These are phyloP conservation scores for Drosophila persimilis DNA, from an alignment of 1,140 invertebrate genomes.

Conservation along the genomic window DNA sequence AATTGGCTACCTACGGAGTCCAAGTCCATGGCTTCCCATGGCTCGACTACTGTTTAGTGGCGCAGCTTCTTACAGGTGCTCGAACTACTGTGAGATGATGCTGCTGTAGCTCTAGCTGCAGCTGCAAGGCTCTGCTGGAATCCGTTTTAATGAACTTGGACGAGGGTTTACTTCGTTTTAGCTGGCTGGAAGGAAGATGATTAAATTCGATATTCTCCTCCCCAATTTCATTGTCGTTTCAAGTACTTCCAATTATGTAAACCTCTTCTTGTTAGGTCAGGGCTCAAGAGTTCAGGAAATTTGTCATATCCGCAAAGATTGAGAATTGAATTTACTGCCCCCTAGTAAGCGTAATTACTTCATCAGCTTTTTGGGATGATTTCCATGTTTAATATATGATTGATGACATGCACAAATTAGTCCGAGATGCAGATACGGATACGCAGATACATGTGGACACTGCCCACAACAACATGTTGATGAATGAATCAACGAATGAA, in stretches of 20 bases:
- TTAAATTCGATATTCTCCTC: conserved; percentile 18
- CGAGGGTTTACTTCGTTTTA: conserved; percentile 11
- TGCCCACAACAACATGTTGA: conserved; percentile 32
- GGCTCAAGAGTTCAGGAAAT: conserved; percentile 18
- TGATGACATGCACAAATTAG: conserved; percentile 76
- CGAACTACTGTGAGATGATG: conserved; percentile 35
- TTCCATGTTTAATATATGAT: conserved; percentile 65
- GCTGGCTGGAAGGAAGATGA: conserved; percentile 14
- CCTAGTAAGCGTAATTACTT: conserved; percentile 50
- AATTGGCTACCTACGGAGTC: conserved; percentile 50
- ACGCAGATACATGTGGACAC: conserved; percentile 25
- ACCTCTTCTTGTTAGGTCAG: not conserved
- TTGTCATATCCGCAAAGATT: conserved; percentile 17
- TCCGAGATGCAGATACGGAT: conserved; percentile 24
- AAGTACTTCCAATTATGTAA: not conserved
- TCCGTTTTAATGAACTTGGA: conserved; percentile 57
- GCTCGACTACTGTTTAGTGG: conserved; percentile 51
- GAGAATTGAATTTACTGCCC: not conserved
- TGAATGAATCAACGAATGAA: conserved; percentile 39
- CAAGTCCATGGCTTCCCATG: conserved; percentile 2
- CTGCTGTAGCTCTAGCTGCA: conserved; percentile 23
- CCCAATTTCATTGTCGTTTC: not conserved
- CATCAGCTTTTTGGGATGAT: conserved; percentile 39
- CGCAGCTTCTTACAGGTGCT: conserved; percentile 44
- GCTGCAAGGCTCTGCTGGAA: conserved; percentile 17